Evolutionary conservation across 1,140 invertebrate species (phyloP).

Genomic region (Zaprionus taronus): DNA sequence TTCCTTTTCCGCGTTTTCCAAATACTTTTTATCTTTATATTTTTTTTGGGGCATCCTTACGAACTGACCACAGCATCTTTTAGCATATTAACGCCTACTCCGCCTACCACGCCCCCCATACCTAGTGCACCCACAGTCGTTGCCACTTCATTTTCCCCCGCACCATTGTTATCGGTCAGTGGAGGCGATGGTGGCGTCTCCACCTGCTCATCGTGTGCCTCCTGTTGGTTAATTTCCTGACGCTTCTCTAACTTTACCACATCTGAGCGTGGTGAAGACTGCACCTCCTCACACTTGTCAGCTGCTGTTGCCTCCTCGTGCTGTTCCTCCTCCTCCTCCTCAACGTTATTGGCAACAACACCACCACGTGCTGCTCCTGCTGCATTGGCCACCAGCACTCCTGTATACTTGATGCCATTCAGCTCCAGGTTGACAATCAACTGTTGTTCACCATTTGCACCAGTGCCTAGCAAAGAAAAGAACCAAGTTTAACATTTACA

Average conservation of each 20-base stretch:
- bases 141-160: constrained; percentile 1
- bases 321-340: constrained; percentile 1
- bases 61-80: constrained; percentile 75
- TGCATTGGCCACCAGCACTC: constrained; percentile 92
- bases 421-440: constrained; percentile 98
- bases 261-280: background rate
- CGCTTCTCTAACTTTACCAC: constrained; percentile 29
- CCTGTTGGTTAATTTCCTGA: constrained; percentile 33
- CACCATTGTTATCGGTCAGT: background rate
- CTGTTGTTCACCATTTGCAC: constrained; percentile 91
- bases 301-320: constrained; percentile 7
- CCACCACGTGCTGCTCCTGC: constrained; percentile 1
- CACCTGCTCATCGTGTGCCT: constrained; percentile 45
- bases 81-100: constrained; percentile 49
- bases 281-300: constrained; percentile 1
- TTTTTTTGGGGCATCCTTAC: constrained; percentile 35
- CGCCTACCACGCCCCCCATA: constrained; percentile 6
- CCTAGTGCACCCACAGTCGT: constrained; percentile 24
- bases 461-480: constrained; percentile 85
- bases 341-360: background rate
- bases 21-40: constrained; percentile 10
- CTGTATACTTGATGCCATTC: constrained; percentile 96
- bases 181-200: constrained; percentile 6
- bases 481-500: background rate
- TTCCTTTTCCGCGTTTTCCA: constrained; percentile 43